Evolutionary conservation across 1,140 invertebrate species (phyloP), one percentile per base, ranked within the genome.

Genomic region (Monomorium pharaonis): DNA sequence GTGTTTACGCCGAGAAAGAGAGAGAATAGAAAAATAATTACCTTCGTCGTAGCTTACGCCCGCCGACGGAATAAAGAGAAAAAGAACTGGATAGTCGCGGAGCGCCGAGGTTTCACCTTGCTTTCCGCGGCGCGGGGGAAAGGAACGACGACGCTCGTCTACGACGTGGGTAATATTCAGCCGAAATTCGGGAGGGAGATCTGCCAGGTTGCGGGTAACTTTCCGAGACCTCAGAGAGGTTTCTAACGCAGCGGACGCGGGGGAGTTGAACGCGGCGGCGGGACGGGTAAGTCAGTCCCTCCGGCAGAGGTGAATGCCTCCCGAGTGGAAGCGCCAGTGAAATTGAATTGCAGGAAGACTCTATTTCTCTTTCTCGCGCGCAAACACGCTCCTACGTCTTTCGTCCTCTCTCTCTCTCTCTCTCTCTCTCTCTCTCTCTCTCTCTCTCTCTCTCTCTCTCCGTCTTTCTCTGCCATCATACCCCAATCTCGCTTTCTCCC

Each of bases 271-370:
- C 10, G 60, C 24, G 27, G 16, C 18, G 63, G 12, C 14, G 49
- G 56, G 24, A 44, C 24, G 21, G 30, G 58, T 56, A 85, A 89
- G 83, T 83, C 84, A 63, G 72, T 56, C 76, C 85, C 80, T 80
- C 56, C 74, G 47, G 44, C 67, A 75, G 85, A 60, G 70, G 65
- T 72, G 85, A 86, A 87, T 80, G 86, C 89, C 86, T 89, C 67
- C 74, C 56, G 81, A 87, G 80, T 86, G 85, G 88, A 91, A 91
- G 87, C 87, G 78, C 69, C 80, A 78, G 85, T 87, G 89, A 93
- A 93, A 93, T 92, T 92, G 90, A 93, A 93, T 94, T 90, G 90
- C 90, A 88, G 88, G 75, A 88, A 85, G 86, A 87, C 69, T 60
- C 69, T 76, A 72, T 87, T 81, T 51, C 85, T 80, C 75, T 77